These are phyloP conservation scores for Hyposoter didymator DNA, from an alignment of 2,888 invertebrate species.

Conservation along the genomic window DNA sequence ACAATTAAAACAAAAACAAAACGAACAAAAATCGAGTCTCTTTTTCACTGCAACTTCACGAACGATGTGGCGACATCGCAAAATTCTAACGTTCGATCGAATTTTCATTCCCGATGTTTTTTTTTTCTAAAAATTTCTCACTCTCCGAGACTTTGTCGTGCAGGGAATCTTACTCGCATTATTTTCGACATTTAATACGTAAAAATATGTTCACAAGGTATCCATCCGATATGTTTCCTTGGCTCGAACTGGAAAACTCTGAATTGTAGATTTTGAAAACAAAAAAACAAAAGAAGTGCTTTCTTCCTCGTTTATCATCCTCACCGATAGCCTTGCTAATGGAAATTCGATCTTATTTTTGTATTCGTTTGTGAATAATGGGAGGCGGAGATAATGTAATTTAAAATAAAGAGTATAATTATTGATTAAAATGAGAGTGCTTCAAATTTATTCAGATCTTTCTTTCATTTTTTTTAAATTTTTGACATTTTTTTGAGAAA, in stretches of 20 bases:
- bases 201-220: slow-evolving; percentile 32
- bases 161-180: slow-evolving; percentile 61
- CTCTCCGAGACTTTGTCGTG: slow-evolving; percentile 77
- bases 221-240: slow-evolving; percentile 47
- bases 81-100: slow-evolving; percentile 72
- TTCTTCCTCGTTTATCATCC: slow-evolving; percentile 50
- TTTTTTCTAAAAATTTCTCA: slow-evolving; percentile 74
- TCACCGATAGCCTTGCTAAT: slow-evolving; percentile 62
- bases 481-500: neutral
- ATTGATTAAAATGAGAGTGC: slow-evolving; percentile 44
- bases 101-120: slow-evolving; percentile 77
- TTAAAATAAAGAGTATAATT: slow-evolving; percentile 66
- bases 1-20: slow-evolving; percentile 32
- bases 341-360: slow-evolving; percentile 68
- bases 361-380: slow-evolving; percentile 65
- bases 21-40: slow-evolving; percentile 36
- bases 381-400: slow-evolving; percentile 62
- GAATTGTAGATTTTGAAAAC: slow-evolving; percentile 16
- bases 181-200: slow-evolving; percentile 28
- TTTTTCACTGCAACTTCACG: slow-evolving; percentile 38
- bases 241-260: slow-evolving; percentile 40
- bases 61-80: slow-evolving; percentile 60
- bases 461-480: neutral
- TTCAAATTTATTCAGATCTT: neutral
- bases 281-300: slow-evolving; percentile 2